Evolutionary conservation across 2,113 vertebrate species (phyloP).

Genomic region (Hippocampus abdominalis): DNA sequence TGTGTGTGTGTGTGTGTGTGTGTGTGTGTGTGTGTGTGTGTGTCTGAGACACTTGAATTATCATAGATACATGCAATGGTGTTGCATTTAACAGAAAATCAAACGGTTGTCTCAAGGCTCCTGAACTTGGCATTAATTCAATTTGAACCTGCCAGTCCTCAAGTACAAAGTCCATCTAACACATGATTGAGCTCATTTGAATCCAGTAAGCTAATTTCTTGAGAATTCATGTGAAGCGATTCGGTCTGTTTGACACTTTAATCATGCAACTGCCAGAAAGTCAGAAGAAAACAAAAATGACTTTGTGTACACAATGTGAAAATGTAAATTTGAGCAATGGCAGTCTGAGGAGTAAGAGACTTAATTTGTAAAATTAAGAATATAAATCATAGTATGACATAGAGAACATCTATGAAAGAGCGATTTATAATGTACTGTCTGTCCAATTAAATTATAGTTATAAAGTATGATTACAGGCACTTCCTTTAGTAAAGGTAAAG

Average conservation of each 20-base stretch:
- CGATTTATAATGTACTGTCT: not conserved
- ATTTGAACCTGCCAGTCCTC: not conserved
- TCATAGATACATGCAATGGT: not conserved
- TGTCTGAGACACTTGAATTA: not conserved
- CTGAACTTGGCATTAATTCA: not conserved
- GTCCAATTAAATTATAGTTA: not conserved
- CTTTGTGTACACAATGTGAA: not conserved
- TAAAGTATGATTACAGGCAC: no score
- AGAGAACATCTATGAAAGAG: no score
- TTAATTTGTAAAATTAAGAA: not conserved
- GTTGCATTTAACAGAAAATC: not conserved
- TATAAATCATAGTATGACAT: not conserved
- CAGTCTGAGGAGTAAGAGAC: not conserved
- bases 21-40: not conserved
- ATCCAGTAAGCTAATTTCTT: not conserved
- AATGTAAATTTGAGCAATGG: not conserved
- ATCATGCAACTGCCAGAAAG: not conserved
- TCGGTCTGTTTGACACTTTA: constrained; percentile 1
- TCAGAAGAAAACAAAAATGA: not conserved
- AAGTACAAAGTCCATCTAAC: not conserved
- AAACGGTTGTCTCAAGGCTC: not conserved
- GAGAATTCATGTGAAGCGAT: not conserved
- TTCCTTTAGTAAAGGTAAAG: not conserved
- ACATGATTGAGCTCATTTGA: constrained; percentile 2
- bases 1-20: no score